Conservation (phyloP, 2,888 invertebrate species). For the Rhimphoctona megacephalus region DNA sequence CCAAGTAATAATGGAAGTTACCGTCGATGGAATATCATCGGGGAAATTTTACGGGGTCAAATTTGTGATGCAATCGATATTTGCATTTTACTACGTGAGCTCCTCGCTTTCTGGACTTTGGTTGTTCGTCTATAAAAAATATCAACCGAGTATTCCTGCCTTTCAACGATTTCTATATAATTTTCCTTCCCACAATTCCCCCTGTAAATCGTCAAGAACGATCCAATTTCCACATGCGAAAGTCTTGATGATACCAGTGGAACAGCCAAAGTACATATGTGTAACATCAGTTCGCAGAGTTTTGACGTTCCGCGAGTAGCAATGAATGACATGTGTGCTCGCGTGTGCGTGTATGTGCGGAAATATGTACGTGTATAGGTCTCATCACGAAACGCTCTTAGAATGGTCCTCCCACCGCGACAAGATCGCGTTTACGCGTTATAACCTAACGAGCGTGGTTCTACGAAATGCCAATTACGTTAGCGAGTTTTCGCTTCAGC, state of each 20-base stretch:
- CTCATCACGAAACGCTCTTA: conserved; percentile 52
- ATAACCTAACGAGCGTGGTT: conserved; percentile 68
- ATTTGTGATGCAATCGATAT: neutral
- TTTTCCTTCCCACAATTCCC: neutral
- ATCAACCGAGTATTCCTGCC: neutral
- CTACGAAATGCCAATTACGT: conserved; percentile 70
- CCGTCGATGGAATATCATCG: neutral
- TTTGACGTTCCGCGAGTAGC: conserved; percentile 2
- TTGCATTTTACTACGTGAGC: neutral
- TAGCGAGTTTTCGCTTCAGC: conserved; percentile 61
- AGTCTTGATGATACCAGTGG: neutral
- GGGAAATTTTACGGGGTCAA: neutral
- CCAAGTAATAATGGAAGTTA: too few relatives aligned
- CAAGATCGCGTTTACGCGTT: conserved; percentile 64
- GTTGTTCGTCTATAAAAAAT: neutral
- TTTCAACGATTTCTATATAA: neutral
- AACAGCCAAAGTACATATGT: conserved; percentile 6
- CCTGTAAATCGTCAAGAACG: neutral
- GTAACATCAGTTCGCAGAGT: conserved; percentile 18
- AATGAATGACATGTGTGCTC: conserved; percentile 23
- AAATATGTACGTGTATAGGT: conserved; percentile 11
- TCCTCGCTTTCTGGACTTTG: neutral
- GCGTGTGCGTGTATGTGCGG: neutral
- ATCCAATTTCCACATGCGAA: conserved; percentile 24
- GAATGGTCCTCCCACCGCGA: conserved; percentile 58